These are phyloP conservation scores for Xanthorhoe designata DNA, from an alignment of 2,888 invertebrate species.

Conservation along the genomic window DNA sequence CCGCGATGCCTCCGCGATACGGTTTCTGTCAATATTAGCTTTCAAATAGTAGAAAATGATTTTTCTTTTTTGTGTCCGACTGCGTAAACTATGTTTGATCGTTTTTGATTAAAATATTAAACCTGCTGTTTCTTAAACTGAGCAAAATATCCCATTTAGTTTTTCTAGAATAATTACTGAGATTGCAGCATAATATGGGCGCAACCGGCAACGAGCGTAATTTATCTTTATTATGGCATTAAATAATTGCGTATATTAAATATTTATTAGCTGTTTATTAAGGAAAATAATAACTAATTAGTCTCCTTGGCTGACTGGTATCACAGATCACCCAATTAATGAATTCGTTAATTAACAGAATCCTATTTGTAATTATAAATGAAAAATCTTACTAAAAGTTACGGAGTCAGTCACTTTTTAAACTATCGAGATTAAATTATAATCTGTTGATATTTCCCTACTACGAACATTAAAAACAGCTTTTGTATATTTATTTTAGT, in stretches of 20 bases:
- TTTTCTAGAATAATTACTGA: slow-evolving; percentile 10
- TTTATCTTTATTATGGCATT: slow-evolving; percentile 19
- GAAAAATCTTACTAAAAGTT: too few species aligned
- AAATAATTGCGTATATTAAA: slow-evolving; percentile 24
- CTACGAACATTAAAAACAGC: too few species aligned
- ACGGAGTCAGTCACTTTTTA: too few species aligned
- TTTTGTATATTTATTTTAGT: too few species aligned
- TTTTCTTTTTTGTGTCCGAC: slow-evolving; percentile 33
- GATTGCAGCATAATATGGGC: slow-evolving; percentile 20
- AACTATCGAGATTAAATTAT: too few species aligned
- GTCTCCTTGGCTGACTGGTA: slow-evolving; percentile 9
- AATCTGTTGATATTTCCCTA: too few species aligned
- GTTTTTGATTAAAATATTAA: slow-evolving; percentile 1
- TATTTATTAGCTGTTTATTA: slow-evolving; percentile 19
- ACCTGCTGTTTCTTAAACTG: slow-evolving; percentile 3
- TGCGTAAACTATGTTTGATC: slow-evolving; percentile 21
- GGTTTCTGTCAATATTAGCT: slow-evolving; percentile 42
- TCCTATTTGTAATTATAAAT: neutral
- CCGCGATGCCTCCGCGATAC: slow-evolving; percentile 55
- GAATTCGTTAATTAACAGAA: neutral
- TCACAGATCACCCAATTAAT: neutral
- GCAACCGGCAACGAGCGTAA: slow-evolving; percentile 14
- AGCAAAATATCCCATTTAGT: slow-evolving; percentile 13
- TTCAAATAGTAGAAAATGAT: slow-evolving; percentile 39
- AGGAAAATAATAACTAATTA: slow-evolving; percentile 18